Base-by-base conservation (phyloP, 92 coral and sea anemone species). In the Epizoanthus scotinus region DNA sequence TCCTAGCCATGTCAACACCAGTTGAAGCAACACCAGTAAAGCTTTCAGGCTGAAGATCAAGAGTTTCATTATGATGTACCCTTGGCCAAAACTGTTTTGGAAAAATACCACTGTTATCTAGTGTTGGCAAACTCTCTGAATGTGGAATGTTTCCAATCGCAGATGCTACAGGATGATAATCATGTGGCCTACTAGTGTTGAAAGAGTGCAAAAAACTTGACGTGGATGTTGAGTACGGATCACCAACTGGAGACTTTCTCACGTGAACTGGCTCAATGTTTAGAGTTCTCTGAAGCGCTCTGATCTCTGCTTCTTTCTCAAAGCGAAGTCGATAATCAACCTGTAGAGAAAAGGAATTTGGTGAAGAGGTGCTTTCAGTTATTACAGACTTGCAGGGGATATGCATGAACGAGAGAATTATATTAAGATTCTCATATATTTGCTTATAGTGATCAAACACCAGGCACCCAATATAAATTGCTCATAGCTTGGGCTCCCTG, bases 241-340 rank as follows among this genome's bases (percentile, higher is more conserved):
- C 67, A 14, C 67, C 42, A 18, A 59, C 59, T 13, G 67, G 7
- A 1, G 54, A 21, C 22, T 40, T 36, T 54, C 57, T 58, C 17
- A 54, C 19, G 0, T 68, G 25, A 5, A 50, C 55, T n/a, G 67
- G 38, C 17, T 75, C 81, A 17, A 58, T 65, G 36, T 71, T 72
- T 34, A 84, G 79, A 64, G 82, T 54, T 61, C 82, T 84, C 52
- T 67, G 63, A 47, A 84, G 73, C 27, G 63, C 82, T 61, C 83
- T 61, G 61, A 84, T 67, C 73, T 88, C 88, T 36, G 47, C 49
- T 27, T 69, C 81, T 17, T 70, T 79, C 64, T 58, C 71, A 31
- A 27, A 56, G 28, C 65, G 34, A 44, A 83, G 50, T 20, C 49
- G 59, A 7, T 21, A 38, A 1, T 78, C 78, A 34, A 52, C 82